Percentiles rank a stretch among this genome's conserved stretches.
These are phyloP conservation scores for Dicentrarchus labrax DNA, from an alignment of 2,113 vertebrate genomes.

Conservation along the genomic window DNA sequence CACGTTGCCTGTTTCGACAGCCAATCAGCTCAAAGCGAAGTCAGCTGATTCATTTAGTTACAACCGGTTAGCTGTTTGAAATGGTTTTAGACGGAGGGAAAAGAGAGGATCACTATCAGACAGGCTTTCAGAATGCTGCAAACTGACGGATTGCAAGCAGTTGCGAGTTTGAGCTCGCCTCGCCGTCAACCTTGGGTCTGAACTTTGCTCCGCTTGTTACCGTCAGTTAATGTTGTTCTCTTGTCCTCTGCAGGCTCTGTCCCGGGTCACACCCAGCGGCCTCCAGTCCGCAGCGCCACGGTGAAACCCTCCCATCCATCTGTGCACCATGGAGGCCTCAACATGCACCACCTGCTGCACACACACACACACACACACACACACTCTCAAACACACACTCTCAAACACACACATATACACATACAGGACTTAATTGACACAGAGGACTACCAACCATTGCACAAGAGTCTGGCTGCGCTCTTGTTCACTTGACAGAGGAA, in stretches of 20 bases:
- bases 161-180: too few species aligned
- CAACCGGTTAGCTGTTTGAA: too few species aligned
- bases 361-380: constrained; percentile 43
- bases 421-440: constrained; percentile 47
- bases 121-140: too few species aligned
- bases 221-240: neutral
- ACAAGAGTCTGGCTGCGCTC: constrained; percentile 52
- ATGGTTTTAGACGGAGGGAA: too few species aligned
- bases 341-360: constrained; percentile 87
- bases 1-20: too few species aligned
- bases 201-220: too few species aligned
- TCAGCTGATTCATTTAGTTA: too few species aligned
- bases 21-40: too few species aligned
- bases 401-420: neutral
- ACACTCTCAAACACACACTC: constrained; percentile 12
- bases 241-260: constrained; percentile 88
- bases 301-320: constrained; percentile 84
- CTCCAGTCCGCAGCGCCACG: constrained; percentile 96
- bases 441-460: constrained; percentile 73
- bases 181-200: too few species aligned
- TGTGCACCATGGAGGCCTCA: constrained; percentile 86
- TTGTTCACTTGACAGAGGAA: constrained; percentile 40
- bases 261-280: constrained; percentile 94
- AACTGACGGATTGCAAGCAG: too few species aligned
- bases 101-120: too few species aligned